Percentiles rank a stretch among this genome's conserved stretches.
phyloP scores from a whole-genome alignment of 23 tunicate species.

The Diplosoma virens region DNA sequence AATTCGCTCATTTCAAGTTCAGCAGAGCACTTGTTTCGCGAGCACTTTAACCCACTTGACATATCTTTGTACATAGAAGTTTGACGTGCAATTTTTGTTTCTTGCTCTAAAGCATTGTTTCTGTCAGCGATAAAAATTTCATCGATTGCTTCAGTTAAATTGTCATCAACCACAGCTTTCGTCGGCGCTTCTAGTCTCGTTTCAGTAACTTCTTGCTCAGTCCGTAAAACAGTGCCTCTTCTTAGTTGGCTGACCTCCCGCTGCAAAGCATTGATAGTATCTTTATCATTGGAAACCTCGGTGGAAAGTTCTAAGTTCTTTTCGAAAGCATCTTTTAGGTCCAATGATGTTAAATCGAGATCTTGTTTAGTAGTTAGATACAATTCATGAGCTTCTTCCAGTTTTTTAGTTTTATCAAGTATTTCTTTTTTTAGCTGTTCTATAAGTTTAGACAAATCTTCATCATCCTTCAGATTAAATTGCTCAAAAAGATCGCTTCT shows the following conservation, averaged over 20 bases:
- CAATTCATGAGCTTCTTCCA: neutral
- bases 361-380: neutral
- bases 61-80: neutral
- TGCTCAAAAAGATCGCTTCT: too few species aligned
- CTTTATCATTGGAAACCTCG: conserved; percentile 2
- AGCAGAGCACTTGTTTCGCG: conserved; percentile 32
- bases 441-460: too few species aligned
- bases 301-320: neutral
- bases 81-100: neutral
- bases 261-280: neutral
- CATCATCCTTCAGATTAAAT: too few species aligned
- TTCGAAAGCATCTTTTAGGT: neutral
- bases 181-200: too few species aligned
- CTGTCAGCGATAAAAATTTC: too few species aligned
- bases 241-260: conserved; percentile 1
- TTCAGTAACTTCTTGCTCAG: neutral
- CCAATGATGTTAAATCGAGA: neutral
- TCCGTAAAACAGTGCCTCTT: neutral
- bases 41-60: conserved; percentile 47
- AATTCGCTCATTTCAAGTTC: conserved; percentile 17
- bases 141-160: too few species aligned
- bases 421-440: neutral
- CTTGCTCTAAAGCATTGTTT: too few species aligned
- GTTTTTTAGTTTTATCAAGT: neutral
- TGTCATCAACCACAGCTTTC: too few species aligned